Conservation (phyloP, 2,113 vertebrate genomes). For the Plestiodon gilberti region DNA sequence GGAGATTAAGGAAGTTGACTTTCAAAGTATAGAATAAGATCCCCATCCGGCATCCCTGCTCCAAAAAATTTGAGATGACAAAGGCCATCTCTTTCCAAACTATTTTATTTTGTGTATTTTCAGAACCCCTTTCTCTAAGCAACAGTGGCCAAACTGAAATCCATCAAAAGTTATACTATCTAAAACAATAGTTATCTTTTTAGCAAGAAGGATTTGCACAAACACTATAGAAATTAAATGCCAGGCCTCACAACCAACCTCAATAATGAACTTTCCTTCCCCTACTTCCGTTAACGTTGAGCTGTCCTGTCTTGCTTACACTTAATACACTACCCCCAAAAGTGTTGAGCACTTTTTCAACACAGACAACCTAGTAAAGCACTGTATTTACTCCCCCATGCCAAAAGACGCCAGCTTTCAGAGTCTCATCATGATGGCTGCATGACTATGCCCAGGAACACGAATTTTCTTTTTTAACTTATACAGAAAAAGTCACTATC, state of each 20-base stretch:
- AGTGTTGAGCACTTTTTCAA: constrained; percentile 14
- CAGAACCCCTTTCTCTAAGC: constrained; percentile 33
- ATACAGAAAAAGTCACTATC: constrained; percentile 70
- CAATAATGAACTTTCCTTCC: background rate
- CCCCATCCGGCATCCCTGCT: background rate
- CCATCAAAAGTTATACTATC: background rate
- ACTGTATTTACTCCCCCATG: constrained; percentile 29
- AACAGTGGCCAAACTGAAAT: constrained; percentile 15
- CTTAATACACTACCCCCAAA: background rate
- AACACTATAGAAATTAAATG: background rate
- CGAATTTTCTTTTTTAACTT: constrained; percentile 69
- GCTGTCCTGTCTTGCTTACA: background rate
- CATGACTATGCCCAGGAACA: constrained; percentile 60
- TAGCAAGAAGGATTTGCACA: background rate
- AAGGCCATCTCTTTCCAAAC: constrained; percentile 20
- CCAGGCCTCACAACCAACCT: background rate
- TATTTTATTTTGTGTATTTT: constrained; percentile 12
- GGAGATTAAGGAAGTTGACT: background rate
- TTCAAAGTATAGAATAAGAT: background rate
- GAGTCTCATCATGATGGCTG: constrained; percentile 50
- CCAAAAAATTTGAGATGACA: constrained; percentile 11
- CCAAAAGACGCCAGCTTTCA: constrained; percentile 52
- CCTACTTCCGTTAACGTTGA: background rate
- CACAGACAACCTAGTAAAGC: background rate
- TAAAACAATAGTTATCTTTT: background rate